A percentile compares a stretch with the other conserved stretches of the same genome.
Evolutionary conservation across 2,888 invertebrate genomes (phyloP).

Genomic region (Mythimna vitellina): DNA sequence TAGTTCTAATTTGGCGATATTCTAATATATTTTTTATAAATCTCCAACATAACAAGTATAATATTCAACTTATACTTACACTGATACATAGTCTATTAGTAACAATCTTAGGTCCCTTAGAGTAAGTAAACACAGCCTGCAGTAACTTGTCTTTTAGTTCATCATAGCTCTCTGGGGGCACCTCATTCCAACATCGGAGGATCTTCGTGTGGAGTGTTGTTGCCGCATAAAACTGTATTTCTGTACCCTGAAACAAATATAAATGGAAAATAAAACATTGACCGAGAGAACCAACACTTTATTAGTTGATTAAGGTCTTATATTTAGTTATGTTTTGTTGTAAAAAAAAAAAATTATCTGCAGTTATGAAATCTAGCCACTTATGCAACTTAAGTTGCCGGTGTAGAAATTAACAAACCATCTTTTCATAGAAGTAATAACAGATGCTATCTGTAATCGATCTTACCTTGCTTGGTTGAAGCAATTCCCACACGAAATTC

Average conservation of each 20-base stretch:
- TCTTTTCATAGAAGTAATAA: constrained; percentile 20
- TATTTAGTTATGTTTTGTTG: background rate
- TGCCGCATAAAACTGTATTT: constrained; percentile 98
- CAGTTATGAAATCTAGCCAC: constrained; percentile 1
- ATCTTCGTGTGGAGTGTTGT: constrained; percentile 97
- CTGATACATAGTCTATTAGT: constrained; percentile 96
- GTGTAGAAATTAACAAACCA: background rate
- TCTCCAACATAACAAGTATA: background rate
- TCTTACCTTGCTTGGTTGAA: constrained; percentile 94
- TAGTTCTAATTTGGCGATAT: background rate
- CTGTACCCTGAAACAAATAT: constrained; percentile 92
- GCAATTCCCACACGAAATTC: constrained; percentile 97
- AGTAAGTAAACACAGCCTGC: constrained; percentile 94
- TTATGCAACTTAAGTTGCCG: background rate
- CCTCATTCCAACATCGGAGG: constrained; percentile 96
- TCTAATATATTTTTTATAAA: background rate
- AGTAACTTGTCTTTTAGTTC: constrained; percentile 94
- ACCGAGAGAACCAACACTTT: background rate
- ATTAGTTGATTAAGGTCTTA: background rate
- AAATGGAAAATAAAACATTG: background rate
- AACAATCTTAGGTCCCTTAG: constrained; percentile 96
- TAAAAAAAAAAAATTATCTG: background rate
- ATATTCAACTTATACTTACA: constrained; percentile 89
- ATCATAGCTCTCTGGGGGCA: constrained; percentile 95
- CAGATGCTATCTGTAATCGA: constrained; percentile 19